Conservation (phyloP, 2,113 vertebrate genomes). For the Corythornis vintsioides region DNA sequence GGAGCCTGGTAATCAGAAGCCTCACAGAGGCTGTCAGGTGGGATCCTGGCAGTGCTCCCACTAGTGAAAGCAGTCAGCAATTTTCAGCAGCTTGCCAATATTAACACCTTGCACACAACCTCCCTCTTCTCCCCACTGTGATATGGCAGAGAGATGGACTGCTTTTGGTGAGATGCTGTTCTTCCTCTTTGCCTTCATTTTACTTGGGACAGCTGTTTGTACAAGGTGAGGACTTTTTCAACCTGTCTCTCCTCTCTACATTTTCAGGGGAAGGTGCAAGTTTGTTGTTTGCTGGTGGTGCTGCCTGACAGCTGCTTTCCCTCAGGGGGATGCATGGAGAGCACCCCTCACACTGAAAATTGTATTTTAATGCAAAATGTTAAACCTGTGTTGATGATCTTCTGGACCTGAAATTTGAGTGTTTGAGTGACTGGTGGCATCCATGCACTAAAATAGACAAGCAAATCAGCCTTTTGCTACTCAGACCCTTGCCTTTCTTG, state of each 20-base stretch:
- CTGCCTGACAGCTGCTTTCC: background rate
- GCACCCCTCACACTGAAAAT: background rate
- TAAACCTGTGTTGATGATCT: rapidly evolving
- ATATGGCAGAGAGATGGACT: rapidly evolving
- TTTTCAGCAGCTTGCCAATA: background rate
- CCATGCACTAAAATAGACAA: background rate
- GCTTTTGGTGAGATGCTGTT: background rate
- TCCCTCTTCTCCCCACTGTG: background rate
- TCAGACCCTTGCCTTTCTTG: background rate
- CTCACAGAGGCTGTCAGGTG: background rate
- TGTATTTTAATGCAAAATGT: background rate
- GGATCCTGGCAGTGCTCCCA: background rate
- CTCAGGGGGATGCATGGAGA: too few relatives aligned
- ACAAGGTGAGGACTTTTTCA: background rate
- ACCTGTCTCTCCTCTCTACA: rapidly evolving
- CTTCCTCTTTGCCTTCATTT: background rate
- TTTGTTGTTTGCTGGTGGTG: background rate
- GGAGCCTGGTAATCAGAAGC: background rate
- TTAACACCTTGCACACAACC: background rate
- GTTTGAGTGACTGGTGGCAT: background rate
- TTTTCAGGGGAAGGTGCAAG: background rate
- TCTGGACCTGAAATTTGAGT: background rate
- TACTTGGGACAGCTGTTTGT: background rate
- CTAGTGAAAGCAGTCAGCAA: background rate
- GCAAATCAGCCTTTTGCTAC: background rate